phyloP scores from a whole-genome alignment of 2,888 invertebrate species.

The Elysia crispata region DNA sequence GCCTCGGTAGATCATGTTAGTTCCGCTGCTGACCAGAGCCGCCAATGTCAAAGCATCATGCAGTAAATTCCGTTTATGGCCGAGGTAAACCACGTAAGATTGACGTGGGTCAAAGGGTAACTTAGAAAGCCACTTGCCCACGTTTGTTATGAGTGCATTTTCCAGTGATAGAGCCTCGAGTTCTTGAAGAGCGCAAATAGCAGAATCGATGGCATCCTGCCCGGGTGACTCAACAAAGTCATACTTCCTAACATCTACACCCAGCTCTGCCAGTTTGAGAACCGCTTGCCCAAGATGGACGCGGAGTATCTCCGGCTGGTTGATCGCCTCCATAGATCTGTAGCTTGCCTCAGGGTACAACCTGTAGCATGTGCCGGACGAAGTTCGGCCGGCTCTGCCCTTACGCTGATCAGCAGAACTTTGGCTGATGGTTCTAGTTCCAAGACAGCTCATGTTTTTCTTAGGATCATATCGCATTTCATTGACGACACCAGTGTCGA shows the following conservation, averaged over 20 bases:
- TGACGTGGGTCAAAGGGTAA: slow-evolving; percentile 72
- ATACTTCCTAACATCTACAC: slow-evolving; percentile 68
- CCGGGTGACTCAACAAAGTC: slow-evolving; percentile 74
- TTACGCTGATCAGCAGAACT: slow-evolving; percentile 77
- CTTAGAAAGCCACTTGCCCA: slow-evolving; percentile 71
- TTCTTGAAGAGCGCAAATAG: slow-evolving; percentile 63
- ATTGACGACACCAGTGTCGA: slow-evolving; percentile 77
- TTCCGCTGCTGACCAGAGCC: slow-evolving; percentile 65
- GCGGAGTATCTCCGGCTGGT: slow-evolving; percentile 75
- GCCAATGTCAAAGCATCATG: slow-evolving; percentile 60
- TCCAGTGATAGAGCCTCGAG: slow-evolving; percentile 66
- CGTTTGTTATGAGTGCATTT: slow-evolving; percentile 63
- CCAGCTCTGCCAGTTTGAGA: slow-evolving; percentile 72
- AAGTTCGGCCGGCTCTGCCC: slow-evolving; percentile 77
- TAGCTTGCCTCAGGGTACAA: slow-evolving; percentile 73
- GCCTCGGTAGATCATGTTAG: slow-evolving; percentile 70
- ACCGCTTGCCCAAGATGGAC: slow-evolving; percentile 70
- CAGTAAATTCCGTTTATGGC: slow-evolving; percentile 23
- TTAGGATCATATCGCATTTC: slow-evolving; percentile 73
- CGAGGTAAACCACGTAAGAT: slow-evolving; percentile 51
- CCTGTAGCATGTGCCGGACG: slow-evolving; percentile 75
- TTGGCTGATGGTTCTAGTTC: slow-evolving; percentile 66
- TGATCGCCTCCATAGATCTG: slow-evolving; percentile 63
- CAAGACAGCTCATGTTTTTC: slow-evolving; percentile 68
- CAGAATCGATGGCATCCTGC: slow-evolving; percentile 60